phyloP scores from a whole-genome alignment of 2,888 invertebrate genomes.

The Spatulosminthurus flaviceps region DNA sequence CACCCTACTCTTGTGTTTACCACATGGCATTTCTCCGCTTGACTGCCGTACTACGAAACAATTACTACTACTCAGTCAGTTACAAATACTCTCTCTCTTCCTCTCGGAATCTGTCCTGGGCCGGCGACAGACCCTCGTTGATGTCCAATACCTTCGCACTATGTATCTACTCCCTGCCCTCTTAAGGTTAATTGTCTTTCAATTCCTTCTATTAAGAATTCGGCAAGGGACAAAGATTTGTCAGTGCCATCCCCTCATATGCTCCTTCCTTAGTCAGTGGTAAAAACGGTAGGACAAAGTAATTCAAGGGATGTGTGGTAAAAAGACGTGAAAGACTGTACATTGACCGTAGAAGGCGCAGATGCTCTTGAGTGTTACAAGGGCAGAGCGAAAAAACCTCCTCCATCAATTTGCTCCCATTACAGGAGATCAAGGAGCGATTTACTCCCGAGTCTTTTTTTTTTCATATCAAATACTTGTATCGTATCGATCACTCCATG shows the following conservation, averaged over 20 bases:
- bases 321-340: not conserved
- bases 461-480: constrained; percentile 42
- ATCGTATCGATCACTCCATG: constrained; percentile 38
- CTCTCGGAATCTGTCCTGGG: constrained; percentile 38
- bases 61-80: constrained; percentile 28
- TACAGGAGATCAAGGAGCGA: constrained; percentile 47
- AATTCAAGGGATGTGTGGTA: not conserved
- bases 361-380: not conserved
- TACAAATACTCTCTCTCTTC: not conserved
- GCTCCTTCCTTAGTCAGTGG: not conserved
- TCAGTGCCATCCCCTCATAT: not conserved
- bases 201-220: constrained; percentile 46
- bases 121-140: constrained; percentile 45
- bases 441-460: constrained; percentile 40
- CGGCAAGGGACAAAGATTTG: constrained; percentile 21
- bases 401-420: constrained; percentile 49
- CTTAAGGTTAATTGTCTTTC: constrained; percentile 44
- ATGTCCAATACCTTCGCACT: constrained; percentile 37
- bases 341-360: not conserved
- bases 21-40: constrained; percentile 49
- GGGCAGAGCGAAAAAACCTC: constrained; percentile 34
- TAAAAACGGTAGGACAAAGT: not conserved
- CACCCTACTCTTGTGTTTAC: constrained; percentile 50
- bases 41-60: constrained; percentile 45
- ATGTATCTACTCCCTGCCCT: constrained; percentile 12